A percentile compares a stretch with the other conserved stretches of the same genome.
Conservation (phyloP, 1,140 invertebrate genomes). For the Drosophila pectinifera region DNA sequence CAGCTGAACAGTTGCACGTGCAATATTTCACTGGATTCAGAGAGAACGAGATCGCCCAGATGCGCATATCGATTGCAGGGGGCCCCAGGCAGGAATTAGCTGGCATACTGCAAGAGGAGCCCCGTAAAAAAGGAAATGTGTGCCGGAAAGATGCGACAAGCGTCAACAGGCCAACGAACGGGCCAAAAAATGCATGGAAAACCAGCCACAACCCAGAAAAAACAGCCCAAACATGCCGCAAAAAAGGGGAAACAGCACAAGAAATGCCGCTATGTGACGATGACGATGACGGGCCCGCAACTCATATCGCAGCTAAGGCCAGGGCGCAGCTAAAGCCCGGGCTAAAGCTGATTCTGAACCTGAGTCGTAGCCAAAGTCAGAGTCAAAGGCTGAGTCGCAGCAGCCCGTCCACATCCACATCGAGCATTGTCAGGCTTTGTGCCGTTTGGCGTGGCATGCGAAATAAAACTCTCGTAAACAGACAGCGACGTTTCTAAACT, state of each 20-base stretch:
- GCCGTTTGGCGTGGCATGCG: constrained; percentile 72
- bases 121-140: constrained; percentile 13
- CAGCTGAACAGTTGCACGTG: constrained; percentile 52
- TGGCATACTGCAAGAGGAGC: constrained; percentile 24
- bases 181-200: constrained; percentile 37
- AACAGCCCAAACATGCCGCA: constrained; percentile 37
- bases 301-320: constrained; percentile 65
- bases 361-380: constrained; percentile 34
- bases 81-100: constrained; percentile 32
- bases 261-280: constrained; percentile 72
- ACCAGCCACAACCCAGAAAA: constrained; percentile 58
- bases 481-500: constrained; percentile 71
- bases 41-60: constrained; percentile 32
- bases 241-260: constrained; percentile 27
- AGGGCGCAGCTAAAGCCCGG: constrained; percentile 21
- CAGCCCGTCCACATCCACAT: constrained; percentile 22
- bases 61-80: constrained; percentile 55
- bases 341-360: constrained; percentile 31
- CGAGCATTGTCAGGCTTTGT: constrained; percentile 76
- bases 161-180: constrained; percentile 64
- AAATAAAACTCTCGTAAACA: constrained; percentile 81
- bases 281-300: constrained; percentile 61
- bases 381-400: constrained; percentile 45
- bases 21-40: constrained; percentile 55
- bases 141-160: constrained; percentile 68